Percentiles rank a stretch among this genome's conserved stretches.
Evolutionary conservation across 2,113 vertebrate genomes (phyloP).

Genomic region (Solenodon paradoxus): DNA sequence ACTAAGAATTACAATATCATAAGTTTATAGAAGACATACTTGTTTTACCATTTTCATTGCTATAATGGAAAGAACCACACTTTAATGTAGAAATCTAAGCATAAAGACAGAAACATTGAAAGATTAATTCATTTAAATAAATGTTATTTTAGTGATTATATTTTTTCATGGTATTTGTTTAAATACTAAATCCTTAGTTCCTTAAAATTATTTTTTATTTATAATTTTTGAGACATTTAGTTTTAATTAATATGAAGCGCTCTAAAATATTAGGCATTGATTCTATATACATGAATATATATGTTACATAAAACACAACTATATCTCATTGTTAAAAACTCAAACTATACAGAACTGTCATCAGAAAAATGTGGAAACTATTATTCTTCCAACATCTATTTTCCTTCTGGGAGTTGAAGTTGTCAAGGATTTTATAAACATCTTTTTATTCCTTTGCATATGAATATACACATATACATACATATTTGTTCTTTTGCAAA

Average conservation of each 20-base stretch:
- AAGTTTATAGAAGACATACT: not conserved
- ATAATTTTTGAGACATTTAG: not conserved
- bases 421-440: not conserved
- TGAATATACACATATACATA: not conserved
- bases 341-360: not conserved
- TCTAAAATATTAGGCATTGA: not conserved
- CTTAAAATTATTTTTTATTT: not conserved
- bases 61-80: not conserved
- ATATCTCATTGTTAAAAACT: slow-evolving; percentile 10
- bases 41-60: not conserved
- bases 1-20: not conserved
- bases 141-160: not conserved
- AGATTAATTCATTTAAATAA: slow-evolving; percentile 23
- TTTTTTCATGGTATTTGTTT: slow-evolving; percentile 18
- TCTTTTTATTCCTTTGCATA: not conserved
- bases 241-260: not conserved
- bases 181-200: not conserved
- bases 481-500: not conserved
- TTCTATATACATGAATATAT: not conserved
- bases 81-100: not conserved
- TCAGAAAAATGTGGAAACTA: not conserved
- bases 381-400: not conserved
- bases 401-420: not conserved
- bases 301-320: not conserved
- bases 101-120: not conserved